Conservation (phyloP, 2,113 vertebrate species). For the Corythornis madagascariensis region DNA sequence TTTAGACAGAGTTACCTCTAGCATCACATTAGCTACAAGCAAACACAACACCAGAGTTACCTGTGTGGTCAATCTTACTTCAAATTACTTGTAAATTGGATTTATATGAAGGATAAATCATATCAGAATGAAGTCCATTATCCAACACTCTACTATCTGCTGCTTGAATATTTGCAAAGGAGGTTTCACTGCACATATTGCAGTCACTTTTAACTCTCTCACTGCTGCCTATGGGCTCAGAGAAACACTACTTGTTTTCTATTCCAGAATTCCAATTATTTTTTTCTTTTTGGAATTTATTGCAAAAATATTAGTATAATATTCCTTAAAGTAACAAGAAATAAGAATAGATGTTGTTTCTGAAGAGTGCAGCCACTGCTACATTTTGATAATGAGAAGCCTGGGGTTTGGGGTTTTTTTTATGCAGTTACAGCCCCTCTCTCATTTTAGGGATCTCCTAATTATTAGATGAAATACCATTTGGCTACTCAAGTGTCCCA, state of each 20-base stretch:
- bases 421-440: neutral
- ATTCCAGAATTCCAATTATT: neutral
- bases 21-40: neutral
- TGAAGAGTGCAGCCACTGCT: neutral
- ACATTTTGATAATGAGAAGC: neutral
- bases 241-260: neutral
- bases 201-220: conserved; percentile 25
- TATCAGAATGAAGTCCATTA: conserved; percentile 26
- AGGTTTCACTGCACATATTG: neutral
- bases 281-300: neutral
- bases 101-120: conserved; percentile 28
- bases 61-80: conserved; percentile 3
- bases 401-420: neutral
- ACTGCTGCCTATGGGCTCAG: neutral
- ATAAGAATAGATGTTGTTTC: neutral
- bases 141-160: neutral
- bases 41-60: neutral
- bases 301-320: neutral
- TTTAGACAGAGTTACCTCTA: neutral
- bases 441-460: neutral
- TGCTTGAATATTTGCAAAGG: neutral
- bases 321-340: neutral
- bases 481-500: neutral
- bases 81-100: conserved; percentile 24
- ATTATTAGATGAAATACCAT: neutral